A percentile compares a stretch with the other conserved stretches of the same genome.
These are phyloP conservation scores for Lophius piscatorius DNA, from an alignment of 2,113 vertebrate species.

Conservation along the genomic window DNA sequence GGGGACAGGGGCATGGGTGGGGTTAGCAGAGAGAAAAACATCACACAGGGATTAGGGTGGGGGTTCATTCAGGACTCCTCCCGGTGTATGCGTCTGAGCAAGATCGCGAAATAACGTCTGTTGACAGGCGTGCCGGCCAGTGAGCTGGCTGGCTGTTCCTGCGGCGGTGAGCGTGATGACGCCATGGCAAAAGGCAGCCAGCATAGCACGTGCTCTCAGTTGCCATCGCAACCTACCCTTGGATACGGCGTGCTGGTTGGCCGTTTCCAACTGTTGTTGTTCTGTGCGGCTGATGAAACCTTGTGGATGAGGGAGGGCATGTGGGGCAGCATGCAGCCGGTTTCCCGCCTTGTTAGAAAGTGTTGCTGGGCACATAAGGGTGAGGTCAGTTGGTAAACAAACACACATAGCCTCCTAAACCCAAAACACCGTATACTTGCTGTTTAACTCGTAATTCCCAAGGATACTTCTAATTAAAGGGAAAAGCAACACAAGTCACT, in stretches of 20 bases:
- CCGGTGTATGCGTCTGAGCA: slow-evolving; percentile 32
- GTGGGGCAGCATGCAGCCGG: slow-evolving; percentile 23
- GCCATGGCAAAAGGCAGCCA: slow-evolving; percentile 79
- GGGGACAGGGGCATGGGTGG: slow-evolving; percentile 49
- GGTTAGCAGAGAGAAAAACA: slow-evolving; percentile 68
- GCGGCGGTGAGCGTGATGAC: slow-evolving; percentile 62
- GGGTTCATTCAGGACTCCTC: slow-evolving; percentile 51
- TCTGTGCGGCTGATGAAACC: slow-evolving; percentile 75
- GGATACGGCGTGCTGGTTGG: slow-evolving; percentile 85
- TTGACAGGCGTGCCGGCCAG: slow-evolving; percentile 61
- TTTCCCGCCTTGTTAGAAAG: slow-evolving; percentile 60
- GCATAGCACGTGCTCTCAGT: slow-evolving; percentile 75
- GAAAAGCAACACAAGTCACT: slow-evolving; percentile 43
- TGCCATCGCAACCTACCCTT: slow-evolving; percentile 79
- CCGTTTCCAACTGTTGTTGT: slow-evolving; percentile 76
- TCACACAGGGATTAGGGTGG: slow-evolving; percentile 64
- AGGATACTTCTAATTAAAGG: slow-evolving; percentile 33
- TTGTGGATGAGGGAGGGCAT: slow-evolving; percentile 67
- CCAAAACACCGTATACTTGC: slow-evolving; percentile 8
- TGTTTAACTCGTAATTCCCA: slow-evolving; percentile 43
- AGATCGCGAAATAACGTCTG: slow-evolving; percentile 39
- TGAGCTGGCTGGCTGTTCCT: slow-evolving; percentile 69
- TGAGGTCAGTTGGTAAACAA: slow-evolving; percentile 65
- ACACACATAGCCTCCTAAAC: slow-evolving; percentile 2
- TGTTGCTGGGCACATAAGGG: slow-evolving; percentile 74